Conservation (phyloP, 1,140 invertebrate genomes). For the Nomia melanderi region DNA sequence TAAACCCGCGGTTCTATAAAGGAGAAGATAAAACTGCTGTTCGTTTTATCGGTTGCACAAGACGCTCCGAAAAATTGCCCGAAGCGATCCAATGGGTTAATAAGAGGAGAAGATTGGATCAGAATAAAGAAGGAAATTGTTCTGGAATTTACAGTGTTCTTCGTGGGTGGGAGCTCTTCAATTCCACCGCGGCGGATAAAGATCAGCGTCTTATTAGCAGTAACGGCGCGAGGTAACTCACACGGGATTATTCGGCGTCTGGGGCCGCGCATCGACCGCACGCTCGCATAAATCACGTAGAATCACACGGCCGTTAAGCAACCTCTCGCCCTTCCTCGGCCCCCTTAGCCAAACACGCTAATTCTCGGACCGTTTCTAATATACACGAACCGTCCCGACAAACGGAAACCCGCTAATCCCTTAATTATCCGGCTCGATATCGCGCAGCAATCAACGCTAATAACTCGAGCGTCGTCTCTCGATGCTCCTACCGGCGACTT, state of each 20-base stretch:
- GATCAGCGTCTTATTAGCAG: neutral
- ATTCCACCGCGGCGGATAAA: too few species aligned
- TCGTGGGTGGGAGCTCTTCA: too few species aligned
- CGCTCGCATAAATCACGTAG: conserved; percentile 7
- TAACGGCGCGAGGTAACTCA: neutral
- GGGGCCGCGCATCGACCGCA: neutral
- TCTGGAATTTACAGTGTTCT: too few species aligned
- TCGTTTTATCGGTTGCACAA: too few species aligned
- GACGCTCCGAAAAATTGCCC: too few species aligned
- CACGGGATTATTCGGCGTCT: neutral
- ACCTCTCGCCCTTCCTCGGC: neutral
- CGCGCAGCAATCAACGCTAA: conserved; percentile 7
- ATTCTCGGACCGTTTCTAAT: conserved; percentile 32
- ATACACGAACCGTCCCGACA: conserved; percentile 10
- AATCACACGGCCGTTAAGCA: conserved; percentile 9
- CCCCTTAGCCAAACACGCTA: conserved; percentile 17
- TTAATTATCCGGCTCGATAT: conserved; percentile 40
- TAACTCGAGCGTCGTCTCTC: neutral
- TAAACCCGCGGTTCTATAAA: too few species aligned
- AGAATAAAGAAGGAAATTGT: too few species aligned
- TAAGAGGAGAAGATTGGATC: too few species aligned
- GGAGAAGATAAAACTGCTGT: too few species aligned
- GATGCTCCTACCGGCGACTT: too few species aligned
- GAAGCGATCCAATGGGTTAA: too few species aligned
- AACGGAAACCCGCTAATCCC: conserved; percentile 20